These are phyloP conservation scores for Athetis lepigone DNA, from an alignment of 2,888 invertebrate species.

Conservation along the genomic window DNA sequence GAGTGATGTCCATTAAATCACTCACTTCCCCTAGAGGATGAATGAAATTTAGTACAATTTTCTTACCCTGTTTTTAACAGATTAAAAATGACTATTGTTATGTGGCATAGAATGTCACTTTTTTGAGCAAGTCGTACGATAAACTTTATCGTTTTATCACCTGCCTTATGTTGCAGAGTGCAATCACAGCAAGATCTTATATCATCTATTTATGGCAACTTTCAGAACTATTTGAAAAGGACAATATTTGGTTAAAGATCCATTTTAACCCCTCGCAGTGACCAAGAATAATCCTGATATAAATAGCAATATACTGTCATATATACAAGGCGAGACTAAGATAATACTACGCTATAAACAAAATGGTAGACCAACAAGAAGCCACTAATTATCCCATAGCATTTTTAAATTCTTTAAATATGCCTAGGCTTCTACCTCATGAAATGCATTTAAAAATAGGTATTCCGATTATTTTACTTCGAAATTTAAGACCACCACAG, in stretches of 20 bases:
- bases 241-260: slow-evolving; percentile 50
- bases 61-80: no score
- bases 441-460: slow-evolving; percentile 42
- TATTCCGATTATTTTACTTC: slow-evolving; percentile 39
- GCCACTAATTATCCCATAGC: slow-evolving; percentile 56
- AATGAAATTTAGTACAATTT: no score
- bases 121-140: no score
- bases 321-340: slow-evolving; percentile 25
- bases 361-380: slow-evolving; percentile 44
- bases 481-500: slow-evolving; percentile 42
- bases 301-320: slow-evolving; percentile 31
- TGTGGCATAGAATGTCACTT: no score
- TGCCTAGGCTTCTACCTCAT: slow-evolving; percentile 53
- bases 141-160: slow-evolving; percentile 37
- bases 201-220: slow-evolving; percentile 43
- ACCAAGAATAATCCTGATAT: slow-evolving; percentile 47
- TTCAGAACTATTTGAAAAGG: slow-evolving; percentile 33
- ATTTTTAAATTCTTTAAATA: slow-evolving; percentile 57
- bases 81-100: no score
- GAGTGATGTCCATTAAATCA: no score
- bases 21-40: no score
- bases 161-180: slow-evolving; percentile 41
- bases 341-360: slow-evolving; percentile 38
- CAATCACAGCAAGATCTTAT: slow-evolving; percentile 33
- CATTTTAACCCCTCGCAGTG: slow-evolving; percentile 53